Evolutionary conservation across 1,140 invertebrate genomes (phyloP).

Genomic region (Scaptomyza hsui): DNA sequence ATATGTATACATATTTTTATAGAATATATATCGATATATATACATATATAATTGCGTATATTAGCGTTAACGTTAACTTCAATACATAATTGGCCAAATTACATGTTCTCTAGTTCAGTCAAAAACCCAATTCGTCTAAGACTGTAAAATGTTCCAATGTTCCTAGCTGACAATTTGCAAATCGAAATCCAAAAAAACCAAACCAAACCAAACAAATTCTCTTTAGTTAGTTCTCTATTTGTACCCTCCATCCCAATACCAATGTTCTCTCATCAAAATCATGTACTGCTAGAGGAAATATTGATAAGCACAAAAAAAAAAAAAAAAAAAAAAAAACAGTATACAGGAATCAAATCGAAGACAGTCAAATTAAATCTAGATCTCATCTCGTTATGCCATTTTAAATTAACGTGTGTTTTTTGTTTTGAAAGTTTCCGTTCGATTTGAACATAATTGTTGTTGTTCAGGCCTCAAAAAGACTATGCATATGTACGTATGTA

Average conservation of each 20-base stretch:
- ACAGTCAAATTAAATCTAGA: conserved; percentile 6
- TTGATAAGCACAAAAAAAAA: not conserved
- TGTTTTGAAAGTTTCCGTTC: conserved; percentile 75
- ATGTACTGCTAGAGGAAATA: no score
- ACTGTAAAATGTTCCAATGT: conserved; percentile 28
- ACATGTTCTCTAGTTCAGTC: conserved; percentile 40
- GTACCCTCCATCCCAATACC: conserved; percentile 23
- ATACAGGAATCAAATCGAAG: conserved; percentile 5
- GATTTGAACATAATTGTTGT: conserved; percentile 74
- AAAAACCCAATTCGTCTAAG: conserved; percentile 51
- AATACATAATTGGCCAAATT: conserved; percentile 68
- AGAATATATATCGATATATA: conserved; percentile 38
- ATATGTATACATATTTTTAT: conserved; percentile 28
- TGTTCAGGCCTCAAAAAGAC: conserved; percentile 53
- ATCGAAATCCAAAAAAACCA: not conserved
- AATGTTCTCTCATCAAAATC: conserved; percentile 1
- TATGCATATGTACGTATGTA: conserved; percentile 40
- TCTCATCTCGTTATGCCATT: conserved; percentile 23
- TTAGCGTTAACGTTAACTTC: conserved; percentile 77
- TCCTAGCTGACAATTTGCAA: conserved; percentile 60
- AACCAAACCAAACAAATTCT: conserved; percentile 18
- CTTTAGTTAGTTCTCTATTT: conserved; percentile 66
- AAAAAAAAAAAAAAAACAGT: conserved; percentile 5
- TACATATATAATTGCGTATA: conserved; percentile 43
- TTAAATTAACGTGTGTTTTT: conserved; percentile 25